These are phyloP conservation scores for Platysternon megacephalum DNA, from an alignment of 2,113 vertebrate genomes.

Conservation along the genomic window DNA sequence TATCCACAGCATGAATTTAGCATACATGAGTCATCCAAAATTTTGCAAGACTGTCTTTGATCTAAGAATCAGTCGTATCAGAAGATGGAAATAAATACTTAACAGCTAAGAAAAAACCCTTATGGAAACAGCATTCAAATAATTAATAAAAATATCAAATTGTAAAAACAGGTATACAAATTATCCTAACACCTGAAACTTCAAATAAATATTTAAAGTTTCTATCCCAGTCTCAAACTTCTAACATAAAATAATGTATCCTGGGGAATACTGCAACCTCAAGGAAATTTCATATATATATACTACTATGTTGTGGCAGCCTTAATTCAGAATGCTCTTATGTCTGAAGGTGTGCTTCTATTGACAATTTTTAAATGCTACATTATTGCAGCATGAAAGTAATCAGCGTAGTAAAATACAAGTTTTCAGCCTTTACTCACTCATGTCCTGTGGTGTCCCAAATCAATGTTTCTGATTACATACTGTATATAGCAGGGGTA, in stretches of 20 bases:
- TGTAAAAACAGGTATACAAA: not conserved
- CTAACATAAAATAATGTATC: not conserved
- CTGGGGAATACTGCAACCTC: not conserved
- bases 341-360: not conserved
- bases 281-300: not conserved
- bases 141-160: not conserved
- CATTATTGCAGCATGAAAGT: not conserved
- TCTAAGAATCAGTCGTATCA: not conserved
- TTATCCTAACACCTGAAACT: constrained; percentile 2
- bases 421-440: not conserved
- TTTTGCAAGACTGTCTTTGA: not conserved
- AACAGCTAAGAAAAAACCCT: not conserved
- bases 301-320: not conserved
- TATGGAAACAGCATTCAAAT: not conserved
- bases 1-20: not conserved
- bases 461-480: fast-evolving
- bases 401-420: not conserved
- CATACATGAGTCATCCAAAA: not conserved
- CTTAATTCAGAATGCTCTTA: not conserved
- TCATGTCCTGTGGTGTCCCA: not conserved
- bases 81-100: not conserved
- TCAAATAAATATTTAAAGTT: not conserved
- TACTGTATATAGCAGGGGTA: not conserved
- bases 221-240: not conserved
- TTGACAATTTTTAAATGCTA: not conserved